phyloP scores from a whole-genome alignment of 1,140 invertebrate genomes.

The Drosophila truncata region DNA sequence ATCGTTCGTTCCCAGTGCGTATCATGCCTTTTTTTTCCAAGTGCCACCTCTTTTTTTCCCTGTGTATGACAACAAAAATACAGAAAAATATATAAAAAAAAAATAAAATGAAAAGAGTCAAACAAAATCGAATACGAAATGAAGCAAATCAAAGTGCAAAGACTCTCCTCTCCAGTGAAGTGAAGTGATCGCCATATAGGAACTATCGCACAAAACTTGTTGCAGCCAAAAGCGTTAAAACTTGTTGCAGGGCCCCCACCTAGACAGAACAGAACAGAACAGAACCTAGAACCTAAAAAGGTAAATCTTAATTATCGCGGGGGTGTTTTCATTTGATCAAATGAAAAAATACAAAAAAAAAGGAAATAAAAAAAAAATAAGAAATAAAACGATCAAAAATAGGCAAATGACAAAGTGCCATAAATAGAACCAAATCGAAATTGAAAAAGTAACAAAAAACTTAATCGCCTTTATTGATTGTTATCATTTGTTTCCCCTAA shows the following conservation, averaged over 20 bases:
- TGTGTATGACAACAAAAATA: slow-evolving; percentile 1
- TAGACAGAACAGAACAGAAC: background rate
- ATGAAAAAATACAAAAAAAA: background rate
- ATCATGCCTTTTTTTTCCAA: background rate
- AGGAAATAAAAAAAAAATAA: background rate
- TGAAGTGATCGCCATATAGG: slow-evolving; percentile 34
- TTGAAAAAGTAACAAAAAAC: slow-evolving; percentile 7
- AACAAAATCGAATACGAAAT: slow-evolving; percentile 4
- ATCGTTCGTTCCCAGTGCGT: slow-evolving; percentile 2
- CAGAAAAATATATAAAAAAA: background rate
- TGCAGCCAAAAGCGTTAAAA: slow-evolving; percentile 20
- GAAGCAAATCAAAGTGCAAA: slow-evolving; percentile 14
- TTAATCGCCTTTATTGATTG: slow-evolving; percentile 65
- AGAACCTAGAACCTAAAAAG: slow-evolving; percentile 12
- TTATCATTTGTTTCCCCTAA: slow-evolving; percentile 56
- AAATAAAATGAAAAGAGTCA: background rate
- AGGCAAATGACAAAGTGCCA: slow-evolving; percentile 29
- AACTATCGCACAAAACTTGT: slow-evolving; percentile 17
- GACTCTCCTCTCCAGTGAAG: slow-evolving; percentile 22
- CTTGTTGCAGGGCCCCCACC: slow-evolving; percentile 35
- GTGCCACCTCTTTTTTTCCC: slow-evolving; percentile 4
- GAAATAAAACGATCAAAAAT: slow-evolving; percentile 16
- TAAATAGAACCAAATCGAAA: slow-evolving; percentile 15
- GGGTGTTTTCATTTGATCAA: slow-evolving; percentile 20
- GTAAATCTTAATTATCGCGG: slow-evolving; percentile 8